These are phyloP conservation scores for Buceros bicornis DNA, from an alignment of 2,797 vertebrate species.

Conservation along the genomic window DNA sequence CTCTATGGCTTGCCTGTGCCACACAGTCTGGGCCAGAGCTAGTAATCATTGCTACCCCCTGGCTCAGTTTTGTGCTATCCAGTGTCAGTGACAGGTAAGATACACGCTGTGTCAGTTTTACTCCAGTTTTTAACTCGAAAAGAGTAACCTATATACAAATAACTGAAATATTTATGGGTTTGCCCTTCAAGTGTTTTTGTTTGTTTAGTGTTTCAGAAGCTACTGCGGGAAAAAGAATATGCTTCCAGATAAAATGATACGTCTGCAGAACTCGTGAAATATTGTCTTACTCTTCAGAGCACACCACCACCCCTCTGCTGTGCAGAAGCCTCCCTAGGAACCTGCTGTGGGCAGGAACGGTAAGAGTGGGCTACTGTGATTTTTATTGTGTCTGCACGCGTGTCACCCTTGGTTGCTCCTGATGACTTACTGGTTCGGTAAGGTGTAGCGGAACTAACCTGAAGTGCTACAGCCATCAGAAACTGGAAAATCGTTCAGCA, in stretches of 20 bases:
- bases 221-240: background rate
- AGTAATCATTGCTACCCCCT: background rate
- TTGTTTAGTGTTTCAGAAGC: constrained; percentile 14
- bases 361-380: background rate
- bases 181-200: background rate
- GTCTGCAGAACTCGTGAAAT: background rate
- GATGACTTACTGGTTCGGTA: background rate
- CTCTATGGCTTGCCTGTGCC: background rate
- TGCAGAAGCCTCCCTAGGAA: background rate
- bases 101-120: background rate
- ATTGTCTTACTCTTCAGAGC: rapidly evolving
- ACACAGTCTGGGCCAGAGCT: background rate
- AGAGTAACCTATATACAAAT: background rate
- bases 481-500: constrained; percentile 14
- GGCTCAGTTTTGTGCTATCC: background rate
- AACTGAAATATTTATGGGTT: background rate
- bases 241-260: background rate
- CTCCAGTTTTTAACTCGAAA: background rate
- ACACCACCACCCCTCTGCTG: background rate
- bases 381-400: background rate
- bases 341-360: background rate
- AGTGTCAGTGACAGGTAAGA: background rate
- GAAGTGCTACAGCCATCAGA: background rate
- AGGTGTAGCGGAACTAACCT: background rate
- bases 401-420: background rate